Base-by-base conservation (phyloP, 2,888 invertebrate genomes). In the Brachypalpus laphriformis region DNA sequence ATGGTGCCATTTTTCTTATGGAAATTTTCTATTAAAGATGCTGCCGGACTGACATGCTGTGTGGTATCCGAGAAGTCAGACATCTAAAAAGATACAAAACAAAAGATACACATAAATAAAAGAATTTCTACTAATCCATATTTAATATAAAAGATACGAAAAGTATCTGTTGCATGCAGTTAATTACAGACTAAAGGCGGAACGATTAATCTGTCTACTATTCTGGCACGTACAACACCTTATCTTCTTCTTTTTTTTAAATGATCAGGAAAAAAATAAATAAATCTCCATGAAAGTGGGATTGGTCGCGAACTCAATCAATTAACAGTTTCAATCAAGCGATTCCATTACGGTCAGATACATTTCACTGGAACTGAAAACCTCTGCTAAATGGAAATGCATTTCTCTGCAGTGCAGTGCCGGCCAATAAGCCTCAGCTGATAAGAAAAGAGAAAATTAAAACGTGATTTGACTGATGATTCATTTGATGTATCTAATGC, bases 1-100 rank as follows among this genome's bases (percentile, higher is more conserved):
- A 92, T 88, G 34, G 88, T 70, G 81, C 91, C 91, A 90, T 93
- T 94, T 91, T 94, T 94, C 91, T 95, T 95, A 90, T 95, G 95
- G 88, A 95, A 93, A 92, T 94, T 95, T 92, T 95, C 95, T 93
- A 95, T 95, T 90, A 95, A 94, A 90, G 95, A 93, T 88, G 94
- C 93, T 88, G 95, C 94, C 80, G 92, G 92, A 89, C 90, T 91
- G 82, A 91, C 88, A 87, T 90, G 91, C 82, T 90, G 90, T 87
- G 92, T 90, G 89, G 90, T 90, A 88, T 92, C 92, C 88, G 92
- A 91, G 89, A 92, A 91, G 89, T 92, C 92, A 87, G 92, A 90
- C 92, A 92, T 92, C 92, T 92, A 87, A 3, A 89, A 88, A 47
- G 14, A 81, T 25, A 25, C 57, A 42, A 86, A 76, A 22, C 54